Conservation (phyloP, 2,888 invertebrate species). For the Drosophila monieri region DNA sequence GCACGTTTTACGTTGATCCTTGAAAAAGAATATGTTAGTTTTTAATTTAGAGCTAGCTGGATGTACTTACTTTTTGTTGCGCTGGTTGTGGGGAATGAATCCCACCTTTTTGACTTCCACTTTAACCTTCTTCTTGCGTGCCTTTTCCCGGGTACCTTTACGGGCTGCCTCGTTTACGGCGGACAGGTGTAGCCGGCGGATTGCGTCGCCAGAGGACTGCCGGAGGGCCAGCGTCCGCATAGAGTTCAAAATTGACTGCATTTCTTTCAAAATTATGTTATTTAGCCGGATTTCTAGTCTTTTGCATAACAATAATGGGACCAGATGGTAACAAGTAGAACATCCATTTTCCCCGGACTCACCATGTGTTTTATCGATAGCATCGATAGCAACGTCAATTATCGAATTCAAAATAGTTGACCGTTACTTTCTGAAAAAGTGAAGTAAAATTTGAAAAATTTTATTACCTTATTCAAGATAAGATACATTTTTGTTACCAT, state of each 20-base stretch:
- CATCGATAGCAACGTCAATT: background rate
- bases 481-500: background rate
- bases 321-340: background rate
- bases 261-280: conserved; percentile 49
- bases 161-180: conserved; percentile 89
- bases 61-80: conserved; percentile 86
- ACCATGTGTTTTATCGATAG: conserved; percentile 2
- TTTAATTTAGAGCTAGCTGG: rapidly evolving
- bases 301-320: conserved; percentile 10
- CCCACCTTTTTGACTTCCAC: conserved; percentile 90
- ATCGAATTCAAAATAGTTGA: background rate
- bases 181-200: conserved; percentile 85
- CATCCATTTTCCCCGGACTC: background rate
- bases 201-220: conserved; percentile 62
- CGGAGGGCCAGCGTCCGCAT: conserved; percentile 65
- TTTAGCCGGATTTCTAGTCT: conserved; percentile 9
- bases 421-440: background rate
- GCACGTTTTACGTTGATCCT: conserved; percentile 84
- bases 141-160: conserved; percentile 92
- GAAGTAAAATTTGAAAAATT: background rate
- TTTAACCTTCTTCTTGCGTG: conserved; percentile 90
- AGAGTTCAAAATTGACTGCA: conserved; percentile 70
- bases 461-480: background rate
- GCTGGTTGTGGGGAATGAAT: conserved; percentile 89
- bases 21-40: background rate